Conservation (phyloP, 1,140 invertebrate species). For the Streblospio benedicti region DNA sequence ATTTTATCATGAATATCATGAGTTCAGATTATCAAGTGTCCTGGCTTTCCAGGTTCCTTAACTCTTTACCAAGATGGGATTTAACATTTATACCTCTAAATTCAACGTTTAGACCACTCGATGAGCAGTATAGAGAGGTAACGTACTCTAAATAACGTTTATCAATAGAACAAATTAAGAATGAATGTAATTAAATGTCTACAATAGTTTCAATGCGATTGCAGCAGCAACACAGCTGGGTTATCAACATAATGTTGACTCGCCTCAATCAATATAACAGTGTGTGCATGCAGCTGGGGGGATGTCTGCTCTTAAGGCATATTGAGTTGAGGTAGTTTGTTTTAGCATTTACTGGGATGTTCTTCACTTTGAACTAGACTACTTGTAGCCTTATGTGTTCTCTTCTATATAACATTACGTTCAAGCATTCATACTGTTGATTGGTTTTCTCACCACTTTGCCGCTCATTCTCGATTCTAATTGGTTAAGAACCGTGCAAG, state of each 20-base stretch:
- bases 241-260: neutral
- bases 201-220: neutral
- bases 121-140: constrained; percentile 82
- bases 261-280: neutral
- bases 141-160: constrained; percentile 2
- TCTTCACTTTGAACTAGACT: too few relatives aligned
- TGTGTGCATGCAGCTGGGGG: too few relatives aligned
- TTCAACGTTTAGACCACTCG: constrained; percentile 76
- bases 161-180: neutral
- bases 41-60: constrained; percentile 70
- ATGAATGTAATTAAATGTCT: neutral
- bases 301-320: too few relatives aligned
- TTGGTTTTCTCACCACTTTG: too few relatives aligned
- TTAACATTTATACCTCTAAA: constrained; percentile 79
- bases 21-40: constrained; percentile 52
- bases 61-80: constrained; percentile 57
- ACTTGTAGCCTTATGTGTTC: too few relatives aligned
- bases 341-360: too few relatives aligned
- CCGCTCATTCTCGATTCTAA: too few relatives aligned
- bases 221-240: neutral
- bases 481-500: too few relatives aligned
- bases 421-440: too few relatives aligned
- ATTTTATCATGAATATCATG: too few relatives aligned
- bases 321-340: too few relatives aligned
- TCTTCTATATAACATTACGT: too few relatives aligned